These are phyloP conservation scores for Lasioglossum villosulum DNA, from an alignment of 2,888 invertebrate genomes.

Conservation along the genomic window DNA sequence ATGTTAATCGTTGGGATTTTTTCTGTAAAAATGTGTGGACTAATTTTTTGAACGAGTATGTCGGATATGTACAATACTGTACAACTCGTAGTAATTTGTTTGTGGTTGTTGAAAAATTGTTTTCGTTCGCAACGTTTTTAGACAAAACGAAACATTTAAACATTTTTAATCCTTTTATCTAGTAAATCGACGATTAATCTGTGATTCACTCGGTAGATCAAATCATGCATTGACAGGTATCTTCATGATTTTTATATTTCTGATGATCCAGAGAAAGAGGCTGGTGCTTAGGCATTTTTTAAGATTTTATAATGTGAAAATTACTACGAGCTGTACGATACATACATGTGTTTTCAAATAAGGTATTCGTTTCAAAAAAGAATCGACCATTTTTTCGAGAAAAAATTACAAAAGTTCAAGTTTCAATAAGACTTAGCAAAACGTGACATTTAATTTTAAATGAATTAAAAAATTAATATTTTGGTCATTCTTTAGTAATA, in stretches of 20 bases:
- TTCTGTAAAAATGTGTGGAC: neutral
- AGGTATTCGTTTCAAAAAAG: neutral
- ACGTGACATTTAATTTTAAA: neutral
- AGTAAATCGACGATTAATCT: neutral
- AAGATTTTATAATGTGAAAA: neutral
- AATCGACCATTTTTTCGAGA: neutral
- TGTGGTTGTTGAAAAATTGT: too few relatives aligned
- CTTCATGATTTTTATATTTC: neutral
- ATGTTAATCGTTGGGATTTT: neutral
- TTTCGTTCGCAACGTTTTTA: neutral
- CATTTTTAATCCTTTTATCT: neutral
- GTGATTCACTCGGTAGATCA: neutral
- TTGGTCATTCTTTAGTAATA: neutral
- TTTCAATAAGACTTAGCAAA: neutral
- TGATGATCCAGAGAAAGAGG: neutral
- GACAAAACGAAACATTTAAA: neutral
- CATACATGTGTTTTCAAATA: neutral
- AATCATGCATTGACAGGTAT: too few relatives aligned
- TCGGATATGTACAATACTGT: too few relatives aligned
- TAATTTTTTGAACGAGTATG: neutral
- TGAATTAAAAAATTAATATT: neutral
- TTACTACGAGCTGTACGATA: neutral
- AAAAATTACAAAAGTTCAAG: neutral
- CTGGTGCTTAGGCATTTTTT: neutral
- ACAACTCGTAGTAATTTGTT: too few relatives aligned